Base-by-base conservation (phyloP, 2,888 invertebrate genomes). In the Melanotus villosus region DNA sequence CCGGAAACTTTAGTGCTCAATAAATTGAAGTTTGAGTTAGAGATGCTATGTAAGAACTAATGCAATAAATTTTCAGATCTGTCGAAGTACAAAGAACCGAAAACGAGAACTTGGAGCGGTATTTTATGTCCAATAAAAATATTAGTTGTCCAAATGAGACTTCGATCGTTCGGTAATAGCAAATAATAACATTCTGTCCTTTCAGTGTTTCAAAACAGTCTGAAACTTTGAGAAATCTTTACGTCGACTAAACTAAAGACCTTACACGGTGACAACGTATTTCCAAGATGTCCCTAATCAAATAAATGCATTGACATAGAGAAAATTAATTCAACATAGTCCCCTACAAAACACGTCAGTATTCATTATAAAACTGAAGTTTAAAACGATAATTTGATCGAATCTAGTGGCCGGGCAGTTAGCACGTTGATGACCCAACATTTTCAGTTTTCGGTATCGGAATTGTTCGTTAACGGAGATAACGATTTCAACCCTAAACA, bases 81-180 rank as follows among this genome's bases (percentile, higher is more conserved):
- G 36, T 26, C 43, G 43, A 45, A 59, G 52, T 45, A 59, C 59
- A 45, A 59, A 45, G 59, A 12, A 45, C 43, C 41, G 45, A 30
- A 59, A 45, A 45, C 41, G 45, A 45, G 30, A 59, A 30, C 45
- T 59, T 59, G 12, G 12, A 45, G 41, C 45, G 19, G 45, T 32
- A 59, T 59, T 59, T 45, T 45, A 59, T 59, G 32, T 59, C 45
- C 45, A 59, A 45, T 59, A 59, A 45, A 59, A 59, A 52, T 52
- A 30, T 30, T 32, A 52, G 52, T 52, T 52, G 30, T 52, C 52
- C 14, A 32, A 52, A 32, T 32, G 52, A 52, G 52, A 52, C 18
- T 52, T 47, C 23, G 52, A 52, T 52, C 18, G 52, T 18, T 32
- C 32, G 19, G 12, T 52, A 52, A 52, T 52, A 32, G 32, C 21